phyloP scores from a whole-genome alignment of 2,113 vertebrate genomes.

The Buteo buteo region DNA sequence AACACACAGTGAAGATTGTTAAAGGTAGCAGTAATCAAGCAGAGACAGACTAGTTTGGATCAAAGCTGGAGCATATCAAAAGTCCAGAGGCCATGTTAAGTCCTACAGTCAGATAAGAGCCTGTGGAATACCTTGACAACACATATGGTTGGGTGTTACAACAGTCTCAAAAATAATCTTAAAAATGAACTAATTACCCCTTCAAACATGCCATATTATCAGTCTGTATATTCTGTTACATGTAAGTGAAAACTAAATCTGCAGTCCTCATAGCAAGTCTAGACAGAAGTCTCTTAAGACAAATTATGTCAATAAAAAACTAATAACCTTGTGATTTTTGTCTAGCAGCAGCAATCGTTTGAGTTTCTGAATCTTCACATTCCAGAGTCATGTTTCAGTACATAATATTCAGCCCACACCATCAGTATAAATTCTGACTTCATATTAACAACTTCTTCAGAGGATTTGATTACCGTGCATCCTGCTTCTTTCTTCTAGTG shows the following conservation, averaged over 20 bases:
- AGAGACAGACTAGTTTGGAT: background rate
- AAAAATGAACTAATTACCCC: background rate
- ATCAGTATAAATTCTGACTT: background rate
- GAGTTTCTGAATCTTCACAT: background rate
- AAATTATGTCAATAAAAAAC: background rate
- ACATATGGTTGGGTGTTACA: fast-evolving
- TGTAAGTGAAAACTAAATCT: background rate
- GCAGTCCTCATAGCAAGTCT: background rate
- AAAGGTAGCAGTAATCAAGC: background rate
- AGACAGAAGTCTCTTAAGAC: background rate
- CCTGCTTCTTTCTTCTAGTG: background rate
- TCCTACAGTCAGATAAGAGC: background rate
- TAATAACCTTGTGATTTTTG: background rate
- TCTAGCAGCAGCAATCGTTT: background rate
- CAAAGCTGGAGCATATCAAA: background rate
- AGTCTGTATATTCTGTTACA: background rate
- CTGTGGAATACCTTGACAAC: background rate
- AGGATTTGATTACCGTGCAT: background rate
- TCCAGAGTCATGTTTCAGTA: background rate
- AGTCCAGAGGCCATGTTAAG: background rate
- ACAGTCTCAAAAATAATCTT: background rate
- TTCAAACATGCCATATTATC: background rate
- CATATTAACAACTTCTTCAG: background rate
- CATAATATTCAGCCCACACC: background rate
- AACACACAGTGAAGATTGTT: background rate